These are phyloP conservation scores for Aphodius sticticus DNA, from an alignment of 2,888 invertebrate species.

Conservation along the genomic window DNA sequence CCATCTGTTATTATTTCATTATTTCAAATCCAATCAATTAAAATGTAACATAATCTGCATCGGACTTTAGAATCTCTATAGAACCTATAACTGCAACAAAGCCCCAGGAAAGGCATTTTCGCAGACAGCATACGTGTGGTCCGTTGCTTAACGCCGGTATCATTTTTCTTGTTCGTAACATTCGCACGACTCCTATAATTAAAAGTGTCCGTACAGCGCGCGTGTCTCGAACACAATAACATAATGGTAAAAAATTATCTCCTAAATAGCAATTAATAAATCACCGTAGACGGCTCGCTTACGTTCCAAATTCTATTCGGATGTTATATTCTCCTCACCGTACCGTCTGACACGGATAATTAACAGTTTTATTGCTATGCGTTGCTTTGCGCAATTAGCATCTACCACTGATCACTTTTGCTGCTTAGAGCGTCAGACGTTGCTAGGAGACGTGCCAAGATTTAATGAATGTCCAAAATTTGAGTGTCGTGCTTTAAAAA, in stretches of 20 bases:
- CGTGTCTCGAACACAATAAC: neutral
- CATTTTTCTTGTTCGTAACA: neutral
- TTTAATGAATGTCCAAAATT: neutral
- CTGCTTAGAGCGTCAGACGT: neutral
- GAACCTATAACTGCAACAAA: neutral
- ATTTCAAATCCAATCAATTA: no score
- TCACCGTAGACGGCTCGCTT: constrained; percentile 4
- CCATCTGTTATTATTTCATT: no score
- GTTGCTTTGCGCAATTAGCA: constrained; percentile 4
- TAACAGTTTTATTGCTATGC: neutral
- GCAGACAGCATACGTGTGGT: neutral
- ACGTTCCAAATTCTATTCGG: neutral
- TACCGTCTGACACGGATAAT: neutral
- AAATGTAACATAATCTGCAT: no score
- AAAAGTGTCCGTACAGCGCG: neutral
- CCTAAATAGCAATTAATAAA: constrained; percentile 4
- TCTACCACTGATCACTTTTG: neutral
- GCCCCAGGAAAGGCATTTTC: neutral
- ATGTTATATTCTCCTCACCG: neutral
- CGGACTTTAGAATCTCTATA: neutral
- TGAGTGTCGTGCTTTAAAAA: neutral
- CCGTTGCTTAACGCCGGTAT: neutral
- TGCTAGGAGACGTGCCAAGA: neutral
- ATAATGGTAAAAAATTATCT: neutral
- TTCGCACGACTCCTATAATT: constrained; percentile 4